Evolutionary conservation across 92 coral and sea anemone genomes (phyloP).

Genomic region (Parazoanthus darwini): DNA sequence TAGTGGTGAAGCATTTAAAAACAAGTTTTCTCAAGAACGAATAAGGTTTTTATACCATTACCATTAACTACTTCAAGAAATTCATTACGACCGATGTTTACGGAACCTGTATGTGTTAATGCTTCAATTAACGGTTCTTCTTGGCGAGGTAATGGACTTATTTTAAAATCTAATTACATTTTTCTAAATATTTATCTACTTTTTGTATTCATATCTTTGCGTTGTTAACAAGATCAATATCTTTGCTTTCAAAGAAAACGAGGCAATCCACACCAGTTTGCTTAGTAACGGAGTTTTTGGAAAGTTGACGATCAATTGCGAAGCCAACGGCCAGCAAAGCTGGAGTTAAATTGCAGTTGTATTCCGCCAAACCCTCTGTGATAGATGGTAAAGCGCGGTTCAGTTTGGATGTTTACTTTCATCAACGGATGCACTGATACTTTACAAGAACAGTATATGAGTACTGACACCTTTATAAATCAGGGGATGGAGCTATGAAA

Average conservation of each 20-base stretch:
- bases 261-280: not conserved
- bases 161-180: not conserved
- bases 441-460: too few relatives aligned
- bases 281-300: not conserved
- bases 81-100: not conserved
- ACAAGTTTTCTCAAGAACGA: not conserved
- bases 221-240: not conserved
- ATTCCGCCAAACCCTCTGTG: not conserved
- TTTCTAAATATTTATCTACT: not conserved
- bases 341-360: not conserved
- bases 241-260: not conserved
- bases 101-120: not conserved
- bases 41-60: not conserved
- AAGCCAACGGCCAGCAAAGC: not conserved
- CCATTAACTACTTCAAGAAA: not conserved
- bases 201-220: not conserved
- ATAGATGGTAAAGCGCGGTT: not conserved
- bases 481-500: not conserved
- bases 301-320: not conserved
- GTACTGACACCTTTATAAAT: too few relatives aligned
- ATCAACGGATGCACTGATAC: too few relatives aligned
- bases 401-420: too few relatives aligned
- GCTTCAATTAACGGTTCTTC: not conserved
- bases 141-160: not conserved
- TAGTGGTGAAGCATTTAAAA: not conserved